These are phyloP conservation scores for Labeo calbasu DNA, from an alignment of 2,797 vertebrate species.

Conservation along the genomic window DNA sequence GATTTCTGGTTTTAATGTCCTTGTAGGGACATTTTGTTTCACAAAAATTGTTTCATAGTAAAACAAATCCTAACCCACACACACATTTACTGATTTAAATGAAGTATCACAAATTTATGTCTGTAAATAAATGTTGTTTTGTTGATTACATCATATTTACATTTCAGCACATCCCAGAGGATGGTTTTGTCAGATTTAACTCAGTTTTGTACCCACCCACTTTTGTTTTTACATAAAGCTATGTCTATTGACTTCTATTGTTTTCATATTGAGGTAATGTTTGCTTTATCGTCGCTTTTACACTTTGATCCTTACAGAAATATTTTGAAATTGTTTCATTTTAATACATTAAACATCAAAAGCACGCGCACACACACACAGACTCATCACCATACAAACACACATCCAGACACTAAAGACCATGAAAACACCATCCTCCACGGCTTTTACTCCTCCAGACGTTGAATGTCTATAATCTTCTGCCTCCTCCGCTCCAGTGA, in stretches of 20 bases:
- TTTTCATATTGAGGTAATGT: background rate
- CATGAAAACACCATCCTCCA: conserved; percentile 10
- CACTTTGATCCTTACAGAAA: background rate
- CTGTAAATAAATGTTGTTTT: background rate
- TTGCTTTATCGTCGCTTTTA: background rate
- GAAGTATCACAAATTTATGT: background rate
- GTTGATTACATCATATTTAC: background rate
- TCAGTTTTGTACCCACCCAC: background rate
- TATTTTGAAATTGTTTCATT: background rate
- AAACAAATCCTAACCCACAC: background rate
- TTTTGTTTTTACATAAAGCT: background rate
- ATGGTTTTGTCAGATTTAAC: background rate
- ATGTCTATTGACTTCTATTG: background rate
- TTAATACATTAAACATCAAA: background rate
- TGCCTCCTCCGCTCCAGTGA: conserved; percentile 26
- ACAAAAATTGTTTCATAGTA: background rate
- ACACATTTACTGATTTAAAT: background rate
- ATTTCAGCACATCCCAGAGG: background rate
- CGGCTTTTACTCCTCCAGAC: background rate
- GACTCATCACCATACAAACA: background rate
- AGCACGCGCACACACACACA: conserved; percentile 1
- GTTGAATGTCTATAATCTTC: conserved; percentile 19
- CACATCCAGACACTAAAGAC: conserved; percentile 16
- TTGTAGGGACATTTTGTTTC: background rate
- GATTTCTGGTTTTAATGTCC: background rate